Percentiles rank a stretch among this genome's conserved stretches.
Evolutionary conservation across 2,797 vertebrate genomes (phyloP).

Genomic region (Semaprochilodus insignis): DNA sequence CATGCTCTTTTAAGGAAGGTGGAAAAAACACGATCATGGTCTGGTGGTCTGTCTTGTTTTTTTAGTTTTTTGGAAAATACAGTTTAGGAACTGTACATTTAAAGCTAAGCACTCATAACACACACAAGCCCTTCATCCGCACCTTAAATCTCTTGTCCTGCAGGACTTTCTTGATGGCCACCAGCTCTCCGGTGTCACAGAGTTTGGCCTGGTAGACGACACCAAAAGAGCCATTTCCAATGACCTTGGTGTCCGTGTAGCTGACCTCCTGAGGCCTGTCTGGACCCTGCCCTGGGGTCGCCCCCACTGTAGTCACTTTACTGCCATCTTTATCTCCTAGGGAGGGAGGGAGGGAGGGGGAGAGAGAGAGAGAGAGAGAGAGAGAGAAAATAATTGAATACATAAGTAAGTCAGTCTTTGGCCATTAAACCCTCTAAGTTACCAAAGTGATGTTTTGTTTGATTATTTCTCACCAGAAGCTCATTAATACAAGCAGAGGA

Average conservation of each 20-base stretch:
- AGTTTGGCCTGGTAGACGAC: constrained; percentile 91
- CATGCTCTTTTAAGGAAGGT: no score
- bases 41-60: no score
- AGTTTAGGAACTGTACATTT: no score
- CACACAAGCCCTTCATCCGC: constrained; percentile 10
- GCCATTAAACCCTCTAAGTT: no score
- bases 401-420: no score
- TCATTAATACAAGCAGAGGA: no score
- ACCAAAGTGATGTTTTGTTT: no score
- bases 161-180: constrained; percentile 90
- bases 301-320: constrained; percentile 89
- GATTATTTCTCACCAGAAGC: no score
- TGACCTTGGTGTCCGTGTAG: constrained; percentile 89
- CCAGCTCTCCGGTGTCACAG: constrained; percentile 87
- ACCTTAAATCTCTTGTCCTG: constrained; percentile 92
- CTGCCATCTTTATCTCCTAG: constrained; percentile 89
- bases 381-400: no score
- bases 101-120: neutral
- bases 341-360: neutral
- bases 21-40: no score
- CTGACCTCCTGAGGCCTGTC: constrained; percentile 89
- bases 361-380: constrained; percentile 9
- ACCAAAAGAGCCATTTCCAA: constrained; percentile 89
- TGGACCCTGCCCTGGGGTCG: constrained; percentile 87
- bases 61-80: no score